phyloP scores from a whole-genome alignment of 2,888 invertebrate species.

The Catocala fraxini region DNA sequence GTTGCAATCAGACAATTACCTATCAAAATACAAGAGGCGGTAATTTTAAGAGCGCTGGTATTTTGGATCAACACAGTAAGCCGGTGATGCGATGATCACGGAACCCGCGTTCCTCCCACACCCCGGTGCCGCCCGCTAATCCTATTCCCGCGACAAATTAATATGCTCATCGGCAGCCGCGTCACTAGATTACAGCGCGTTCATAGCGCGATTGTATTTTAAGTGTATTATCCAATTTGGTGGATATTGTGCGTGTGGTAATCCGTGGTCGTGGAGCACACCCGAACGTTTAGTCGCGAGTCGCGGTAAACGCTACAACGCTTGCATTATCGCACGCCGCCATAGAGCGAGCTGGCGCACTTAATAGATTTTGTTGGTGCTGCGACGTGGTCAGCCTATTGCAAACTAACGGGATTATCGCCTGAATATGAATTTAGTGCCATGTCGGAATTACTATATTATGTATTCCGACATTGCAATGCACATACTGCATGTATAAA shows the following conservation, averaged over 20 bases:
- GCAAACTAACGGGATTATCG: constrained; percentile 83
- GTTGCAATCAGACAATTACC: constrained; percentile 34
- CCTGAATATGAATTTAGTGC: constrained; percentile 75
- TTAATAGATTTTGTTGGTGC: constrained; percentile 85
- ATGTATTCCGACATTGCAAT: background rate
- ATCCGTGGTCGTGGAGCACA: constrained; percentile 79
- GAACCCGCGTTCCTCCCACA: constrained; percentile 51
- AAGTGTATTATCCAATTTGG: constrained; percentile 90
- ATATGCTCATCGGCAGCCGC: constrained; percentile 86
- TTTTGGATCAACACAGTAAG: constrained; percentile 67
- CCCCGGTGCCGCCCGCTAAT: constrained; percentile 70
- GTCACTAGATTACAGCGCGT: constrained; percentile 85
- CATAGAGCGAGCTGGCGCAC: constrained; percentile 80
- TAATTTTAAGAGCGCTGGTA: constrained; percentile 63
- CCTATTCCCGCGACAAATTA: constrained; percentile 85
- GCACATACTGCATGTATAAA: constrained; percentile 54
- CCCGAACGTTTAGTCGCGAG: constrained; percentile 73
- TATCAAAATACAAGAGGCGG: constrained; percentile 56
- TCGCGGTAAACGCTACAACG: constrained; percentile 69
- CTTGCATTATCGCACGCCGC: constrained; percentile 77
- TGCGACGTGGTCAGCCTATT: constrained; percentile 77
- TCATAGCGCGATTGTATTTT: constrained; percentile 88
- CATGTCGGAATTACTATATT: constrained; percentile 63
- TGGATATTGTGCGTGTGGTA: constrained; percentile 87
- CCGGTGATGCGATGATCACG: constrained; percentile 70